These are phyloP conservation scores for Graptemys geographica DNA, from an alignment of 2,797 vertebrate species.

Conservation along the genomic window DNA sequence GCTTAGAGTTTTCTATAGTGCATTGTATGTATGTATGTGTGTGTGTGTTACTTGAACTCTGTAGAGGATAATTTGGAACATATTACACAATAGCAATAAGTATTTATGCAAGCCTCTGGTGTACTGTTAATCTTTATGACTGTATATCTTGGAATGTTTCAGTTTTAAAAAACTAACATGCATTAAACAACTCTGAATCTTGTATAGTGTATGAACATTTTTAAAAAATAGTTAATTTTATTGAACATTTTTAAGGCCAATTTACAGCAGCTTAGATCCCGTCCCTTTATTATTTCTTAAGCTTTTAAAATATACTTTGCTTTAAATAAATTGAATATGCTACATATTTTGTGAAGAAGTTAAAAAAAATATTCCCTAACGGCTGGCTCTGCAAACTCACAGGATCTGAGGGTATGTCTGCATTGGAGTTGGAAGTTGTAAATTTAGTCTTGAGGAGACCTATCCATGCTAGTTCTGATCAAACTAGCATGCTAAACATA, in stretches of 20 bases:
- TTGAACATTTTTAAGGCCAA: neutral
- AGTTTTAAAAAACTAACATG: rapidly evolving
- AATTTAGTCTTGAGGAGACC: neutral
- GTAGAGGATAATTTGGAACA: neutral
- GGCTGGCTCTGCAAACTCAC: neutral
- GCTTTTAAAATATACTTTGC: neutral
- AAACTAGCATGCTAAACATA: neutral
- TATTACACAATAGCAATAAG: neutral
- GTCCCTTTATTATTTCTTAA: neutral
- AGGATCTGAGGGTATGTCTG: neutral
- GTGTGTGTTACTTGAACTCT: neutral
- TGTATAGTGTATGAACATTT: rapidly evolving
- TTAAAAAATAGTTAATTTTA: neutral
- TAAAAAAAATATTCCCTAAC: neutral
- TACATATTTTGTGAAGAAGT: neutral
- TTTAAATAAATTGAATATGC: neutral
- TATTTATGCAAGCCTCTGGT: neutral
- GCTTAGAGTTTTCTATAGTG: neutral
- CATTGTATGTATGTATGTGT: neutral
- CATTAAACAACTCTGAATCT: neutral
- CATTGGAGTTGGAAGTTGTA: neutral
- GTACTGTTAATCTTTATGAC: rapidly evolving
- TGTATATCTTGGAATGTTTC: rapidly evolving
- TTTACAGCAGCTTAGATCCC: neutral
- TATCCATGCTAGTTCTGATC: neutral